A percentile compares a stretch with the other conserved stretches of the same genome.
Conservation (phyloP, 2,113 vertebrate genomes). For the Dermatemys mawii region DNA sequence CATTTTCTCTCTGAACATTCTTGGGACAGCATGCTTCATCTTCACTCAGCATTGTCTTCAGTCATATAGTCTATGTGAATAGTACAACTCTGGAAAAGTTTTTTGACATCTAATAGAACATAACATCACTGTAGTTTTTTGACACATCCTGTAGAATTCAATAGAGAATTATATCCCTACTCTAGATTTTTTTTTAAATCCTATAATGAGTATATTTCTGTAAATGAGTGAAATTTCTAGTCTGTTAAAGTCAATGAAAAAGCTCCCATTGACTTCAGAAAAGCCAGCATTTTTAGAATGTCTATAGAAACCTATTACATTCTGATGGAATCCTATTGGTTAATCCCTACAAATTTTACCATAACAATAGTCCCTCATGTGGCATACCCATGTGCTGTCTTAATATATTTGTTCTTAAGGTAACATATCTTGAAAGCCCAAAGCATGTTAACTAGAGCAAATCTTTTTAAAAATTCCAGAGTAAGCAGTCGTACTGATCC, state of each 20-base stretch:
- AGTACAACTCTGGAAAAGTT: not conserved
- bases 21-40: not conserved
- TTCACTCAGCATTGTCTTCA: not conserved
- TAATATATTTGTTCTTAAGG: not conserved
- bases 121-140: not conserved
- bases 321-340: not conserved
- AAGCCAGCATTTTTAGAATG: not conserved
- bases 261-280: not conserved
- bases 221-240: not conserved
- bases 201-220: not conserved
- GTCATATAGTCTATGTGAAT: not conserved
- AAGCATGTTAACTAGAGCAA: not conserved
- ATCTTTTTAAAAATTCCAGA: not conserved
- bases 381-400: not conserved
- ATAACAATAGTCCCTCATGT: not conserved
- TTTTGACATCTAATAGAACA: not conserved
- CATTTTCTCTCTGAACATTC: not conserved
- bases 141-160: not conserved
- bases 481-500: not conserved
- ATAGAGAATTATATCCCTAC: accelerated
- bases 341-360: not conserved
- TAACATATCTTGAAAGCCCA: not conserved
- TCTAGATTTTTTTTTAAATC: not conserved
- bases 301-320: not conserved
- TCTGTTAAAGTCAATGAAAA: not conserved